These are phyloP conservation scores for Formica selysi DNA, from an alignment of 1,140 invertebrate genomes.

Conservation along the genomic window DNA sequence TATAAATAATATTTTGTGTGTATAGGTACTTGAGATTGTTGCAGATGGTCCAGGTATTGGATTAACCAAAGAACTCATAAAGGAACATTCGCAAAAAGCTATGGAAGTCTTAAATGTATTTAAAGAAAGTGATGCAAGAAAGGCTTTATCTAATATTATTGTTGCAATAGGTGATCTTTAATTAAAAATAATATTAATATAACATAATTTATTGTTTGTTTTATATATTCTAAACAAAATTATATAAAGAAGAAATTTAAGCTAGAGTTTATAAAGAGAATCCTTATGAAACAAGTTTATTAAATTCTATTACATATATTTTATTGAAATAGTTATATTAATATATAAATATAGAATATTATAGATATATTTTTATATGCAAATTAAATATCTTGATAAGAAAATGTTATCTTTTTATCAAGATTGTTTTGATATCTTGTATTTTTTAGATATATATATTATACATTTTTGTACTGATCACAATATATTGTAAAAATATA, in stretches of 20 bases:
- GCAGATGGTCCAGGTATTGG: conserved; percentile 90
- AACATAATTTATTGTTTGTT: conserved; percentile 25
- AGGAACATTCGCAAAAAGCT: conserved; percentile 92
- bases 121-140: conserved; percentile 91
- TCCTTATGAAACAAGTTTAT: neutral
- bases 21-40: conserved; percentile 88
- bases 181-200: conserved; percentile 82
- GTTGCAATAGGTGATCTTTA: conserved; percentile 92
- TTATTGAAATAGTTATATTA: neutral
- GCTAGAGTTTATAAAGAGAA: neutral
- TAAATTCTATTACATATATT: neutral
- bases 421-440: neutral
- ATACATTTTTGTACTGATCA: neutral
- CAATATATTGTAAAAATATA: conserved; percentile 20
- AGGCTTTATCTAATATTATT: conserved; percentile 92
- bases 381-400: conserved; percentile 13
- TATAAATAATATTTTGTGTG: conserved; percentile 32
- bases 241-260: neutral
- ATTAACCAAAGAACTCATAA: conserved; percentile 91
- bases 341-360: conserved; percentile 5
- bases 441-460: neutral
- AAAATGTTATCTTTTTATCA: neutral
- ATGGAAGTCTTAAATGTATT: conserved; percentile 91
- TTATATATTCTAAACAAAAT: conserved; percentile 11
- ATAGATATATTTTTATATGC: conserved; percentile 11